phyloP scores from a whole-genome alignment of 2,113 vertebrate genomes.

The Azemiops feae region DNA sequence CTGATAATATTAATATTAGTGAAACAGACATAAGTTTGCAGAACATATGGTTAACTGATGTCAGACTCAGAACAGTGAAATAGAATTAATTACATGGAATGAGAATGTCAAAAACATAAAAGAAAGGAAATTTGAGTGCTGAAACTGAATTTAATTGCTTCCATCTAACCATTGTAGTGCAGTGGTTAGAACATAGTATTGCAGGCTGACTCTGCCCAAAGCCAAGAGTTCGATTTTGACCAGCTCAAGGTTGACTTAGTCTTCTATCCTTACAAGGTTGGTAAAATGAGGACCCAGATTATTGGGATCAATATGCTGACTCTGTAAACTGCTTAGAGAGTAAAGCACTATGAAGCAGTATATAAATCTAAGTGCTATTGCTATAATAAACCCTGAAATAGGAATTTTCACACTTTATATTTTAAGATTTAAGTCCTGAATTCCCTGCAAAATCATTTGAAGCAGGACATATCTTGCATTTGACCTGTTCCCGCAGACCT shows the following conservation, averaged over 20 bases:
- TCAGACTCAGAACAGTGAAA: background rate
- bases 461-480: background rate
- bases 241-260: too few relatives aligned
- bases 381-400: too few relatives aligned
- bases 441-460: background rate
- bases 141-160: background rate
- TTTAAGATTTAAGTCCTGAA: background rate
- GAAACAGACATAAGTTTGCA: background rate
- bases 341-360: too few relatives aligned
- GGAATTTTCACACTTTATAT: too few relatives aligned
- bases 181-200: too few relatives aligned
- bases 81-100: background rate
- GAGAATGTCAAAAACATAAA: background rate
- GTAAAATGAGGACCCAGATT: too few relatives aligned
- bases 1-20: background rate
- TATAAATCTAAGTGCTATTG: too few relatives aligned
- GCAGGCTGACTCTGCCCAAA: too few relatives aligned
- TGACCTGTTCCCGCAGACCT: background rate
- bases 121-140: background rate
- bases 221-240: too few relatives aligned
- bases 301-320: too few relatives aligned
- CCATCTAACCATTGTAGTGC: background rate
- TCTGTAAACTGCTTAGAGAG: too few relatives aligned
- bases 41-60: background rate
- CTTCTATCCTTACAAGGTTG: too few relatives aligned